These are phyloP conservation scores for Mormyrus proboscirostris DNA, from an alignment of 2,797 vertebrate species.

Conservation along the genomic window DNA sequence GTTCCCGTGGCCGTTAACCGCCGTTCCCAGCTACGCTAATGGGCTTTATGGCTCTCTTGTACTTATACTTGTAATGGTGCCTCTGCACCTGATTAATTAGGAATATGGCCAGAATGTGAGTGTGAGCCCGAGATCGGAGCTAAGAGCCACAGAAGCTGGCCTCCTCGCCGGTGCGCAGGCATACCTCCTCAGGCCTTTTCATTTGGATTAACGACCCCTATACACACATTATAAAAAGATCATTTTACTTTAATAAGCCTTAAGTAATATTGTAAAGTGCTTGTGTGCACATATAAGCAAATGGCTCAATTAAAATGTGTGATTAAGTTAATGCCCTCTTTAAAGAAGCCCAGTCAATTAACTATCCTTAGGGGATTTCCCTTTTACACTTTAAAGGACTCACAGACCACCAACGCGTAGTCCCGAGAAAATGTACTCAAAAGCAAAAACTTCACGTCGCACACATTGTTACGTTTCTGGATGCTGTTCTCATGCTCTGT, in stretches of 20 bases:
- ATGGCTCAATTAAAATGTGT: slow-evolving; percentile 26
- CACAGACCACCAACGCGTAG: no score
- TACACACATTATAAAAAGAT: slow-evolving; percentile 6
- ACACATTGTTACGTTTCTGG: background rate
- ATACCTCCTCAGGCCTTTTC: background rate
- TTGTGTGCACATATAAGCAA: slow-evolving; percentile 16
- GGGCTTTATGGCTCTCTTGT: background rate
- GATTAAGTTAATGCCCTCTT: slow-evolving; percentile 26
- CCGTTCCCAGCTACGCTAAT: background rate
- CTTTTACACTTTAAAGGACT: slow-evolving; percentile 14
- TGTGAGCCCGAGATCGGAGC: background rate
- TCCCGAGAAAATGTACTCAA: background rate
- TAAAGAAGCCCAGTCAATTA: slow-evolving; percentile 13
- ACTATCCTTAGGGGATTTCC: background rate
- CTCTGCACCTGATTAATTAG: background rate
- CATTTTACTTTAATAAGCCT: slow-evolving; percentile 13
- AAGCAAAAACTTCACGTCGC: background rate
- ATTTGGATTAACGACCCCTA: background rate
- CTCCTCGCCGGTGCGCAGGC: background rate
- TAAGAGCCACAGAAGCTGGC: background rate
- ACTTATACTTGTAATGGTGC: background rate
- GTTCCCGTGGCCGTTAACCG: background rate
- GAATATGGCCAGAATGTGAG: background rate
- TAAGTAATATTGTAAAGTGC: slow-evolving; percentile 23
- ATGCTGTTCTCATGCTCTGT: background rate